Percentiles rank a stretch among this genome's conserved stretches.
Evolutionary conservation across 2,888 invertebrate genomes (phyloP).

Genomic region (Quadroppia sp.): DNA sequence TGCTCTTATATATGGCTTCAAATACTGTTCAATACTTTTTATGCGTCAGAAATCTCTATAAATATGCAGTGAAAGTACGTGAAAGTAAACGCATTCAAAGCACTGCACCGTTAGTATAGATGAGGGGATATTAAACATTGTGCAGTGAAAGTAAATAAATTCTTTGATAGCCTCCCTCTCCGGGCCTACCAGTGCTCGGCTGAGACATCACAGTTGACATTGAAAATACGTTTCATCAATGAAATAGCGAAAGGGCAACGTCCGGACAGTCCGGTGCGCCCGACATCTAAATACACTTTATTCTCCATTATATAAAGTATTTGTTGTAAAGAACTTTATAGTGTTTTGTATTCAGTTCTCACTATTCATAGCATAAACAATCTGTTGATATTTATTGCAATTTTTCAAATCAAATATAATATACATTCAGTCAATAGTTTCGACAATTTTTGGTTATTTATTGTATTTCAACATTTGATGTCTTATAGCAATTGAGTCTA

Average conservation of each 20-base stretch:
- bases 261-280: conserved; percentile 10
- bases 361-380: not conserved
- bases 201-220: conserved; percentile 34
- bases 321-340: not conserved
- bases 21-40: conserved; percentile 33
- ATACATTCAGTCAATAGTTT: not conserved
- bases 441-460: not conserved
- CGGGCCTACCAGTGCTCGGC: not conserved
- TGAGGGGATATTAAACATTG: conserved; percentile 18
- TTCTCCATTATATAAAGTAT: not conserved
- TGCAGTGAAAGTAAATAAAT: conserved; percentile 32
- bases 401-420: not conserved
- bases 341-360: not conserved
- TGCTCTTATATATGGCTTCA: conserved; percentile 1
- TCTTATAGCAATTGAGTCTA: not conserved
- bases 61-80: conserved; percentile 32
- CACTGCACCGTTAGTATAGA: conserved; percentile 22
- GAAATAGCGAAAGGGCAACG: conserved; percentile 14
- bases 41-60: conserved; percentile 27
- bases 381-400: not conserved
- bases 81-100: conserved; percentile 10
- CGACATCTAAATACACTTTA: conserved; percentile 1
- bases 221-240: conserved; percentile 17
- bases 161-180: conserved; percentile 27
- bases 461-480: not conserved